Evolutionary conservation across 2,113 vertebrate species (phyloP).

Genomic region (Struthio camelus): DNA sequence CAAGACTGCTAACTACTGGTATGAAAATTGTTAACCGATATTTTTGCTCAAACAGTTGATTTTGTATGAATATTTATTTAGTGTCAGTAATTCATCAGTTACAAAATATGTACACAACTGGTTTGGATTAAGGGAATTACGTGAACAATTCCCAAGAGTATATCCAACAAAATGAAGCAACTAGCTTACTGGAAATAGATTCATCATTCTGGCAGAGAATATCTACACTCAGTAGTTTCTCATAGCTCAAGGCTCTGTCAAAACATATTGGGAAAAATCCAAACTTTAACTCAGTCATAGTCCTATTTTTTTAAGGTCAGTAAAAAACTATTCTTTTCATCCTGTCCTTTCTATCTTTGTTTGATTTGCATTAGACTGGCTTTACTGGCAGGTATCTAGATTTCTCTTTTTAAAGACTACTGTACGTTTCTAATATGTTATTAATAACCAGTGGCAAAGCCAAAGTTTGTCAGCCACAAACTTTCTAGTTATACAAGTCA

Average conservation of each 20-base stretch:
- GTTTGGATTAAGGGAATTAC: constrained; percentile 67
- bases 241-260: constrained; percentile 28
- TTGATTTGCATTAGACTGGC: background rate
- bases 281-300: constrained; percentile 15
- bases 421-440: background rate
- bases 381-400: background rate
- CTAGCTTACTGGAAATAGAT: constrained; percentile 63
- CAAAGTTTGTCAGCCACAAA: background rate
- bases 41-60: background rate
- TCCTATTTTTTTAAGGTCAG: background rate
- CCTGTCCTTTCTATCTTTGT: background rate
- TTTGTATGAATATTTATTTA: constrained; percentile 38
- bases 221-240: constrained; percentile 56
- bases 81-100: constrained; percentile 42
- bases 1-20: background rate
- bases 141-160: constrained; percentile 61
- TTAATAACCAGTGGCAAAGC: background rate
- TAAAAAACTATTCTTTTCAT: background rate
- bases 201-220: constrained; percentile 58
- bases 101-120: constrained; percentile 69
- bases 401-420: background rate
- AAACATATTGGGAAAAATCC: constrained; percentile 15
- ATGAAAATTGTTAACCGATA: background rate
- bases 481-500: background rate
- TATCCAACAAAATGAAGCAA: constrained; percentile 67